Evolutionary conservation across 1,140 invertebrate genomes (phyloP).

Genomic region (Nilaparvata lugens): DNA sequence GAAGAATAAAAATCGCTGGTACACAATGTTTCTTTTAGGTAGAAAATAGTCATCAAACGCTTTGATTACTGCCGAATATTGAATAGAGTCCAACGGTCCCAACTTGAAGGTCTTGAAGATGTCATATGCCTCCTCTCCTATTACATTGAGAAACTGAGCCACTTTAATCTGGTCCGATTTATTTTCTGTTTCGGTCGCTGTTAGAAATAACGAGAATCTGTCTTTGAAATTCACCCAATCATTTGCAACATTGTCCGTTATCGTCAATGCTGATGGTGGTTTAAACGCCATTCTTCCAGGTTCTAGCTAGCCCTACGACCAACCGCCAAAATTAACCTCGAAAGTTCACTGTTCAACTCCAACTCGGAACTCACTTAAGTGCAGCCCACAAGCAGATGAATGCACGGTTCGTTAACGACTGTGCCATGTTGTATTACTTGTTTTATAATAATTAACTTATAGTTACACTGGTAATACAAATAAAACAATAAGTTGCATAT

Average conservation of each 20-base stretch:
- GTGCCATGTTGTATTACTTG: no score
- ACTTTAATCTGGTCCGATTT: not conserved
- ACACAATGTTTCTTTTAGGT: conserved; percentile 5
- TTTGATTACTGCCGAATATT: not conserved
- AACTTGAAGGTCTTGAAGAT: conserved; percentile 6
- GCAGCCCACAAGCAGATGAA: no score
- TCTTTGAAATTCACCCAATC: not conserved
- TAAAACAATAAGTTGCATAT: no score
- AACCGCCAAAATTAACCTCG: no score
- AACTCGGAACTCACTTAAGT: no score
- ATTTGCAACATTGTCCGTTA: not conserved
- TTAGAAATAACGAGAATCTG: not conserved
- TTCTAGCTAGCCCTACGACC: no score
- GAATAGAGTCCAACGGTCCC: not conserved
- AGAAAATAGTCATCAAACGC: conserved; percentile 12
- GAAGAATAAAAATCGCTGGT: not conserved
- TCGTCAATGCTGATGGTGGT: no score
- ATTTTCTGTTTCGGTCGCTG: not conserved
- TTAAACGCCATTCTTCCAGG: no score
- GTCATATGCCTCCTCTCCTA: not conserved
- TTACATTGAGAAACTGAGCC: not conserved
- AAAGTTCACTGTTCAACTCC: no score
- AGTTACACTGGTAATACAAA: no score
- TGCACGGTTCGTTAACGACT: no score
- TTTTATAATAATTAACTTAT: no score